Evolutionary conservation across 2,113 vertebrate genomes (phyloP).

Genomic region (Syngnathus typhle): DNA sequence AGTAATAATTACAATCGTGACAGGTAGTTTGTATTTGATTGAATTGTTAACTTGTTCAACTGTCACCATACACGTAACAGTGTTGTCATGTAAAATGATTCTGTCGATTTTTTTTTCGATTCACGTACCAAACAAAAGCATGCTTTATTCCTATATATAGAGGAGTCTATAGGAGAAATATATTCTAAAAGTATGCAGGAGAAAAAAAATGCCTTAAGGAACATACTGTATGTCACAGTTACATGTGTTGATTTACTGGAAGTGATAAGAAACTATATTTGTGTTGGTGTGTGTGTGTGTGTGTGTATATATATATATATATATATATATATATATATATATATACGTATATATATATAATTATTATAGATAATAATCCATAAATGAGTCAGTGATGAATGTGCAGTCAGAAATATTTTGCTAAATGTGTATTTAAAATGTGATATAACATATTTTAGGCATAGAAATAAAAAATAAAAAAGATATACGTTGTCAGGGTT

Average conservation of each 20-base stretch:
- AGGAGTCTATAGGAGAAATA: conserved; percentile 7
- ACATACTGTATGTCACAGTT: conserved; percentile 15
- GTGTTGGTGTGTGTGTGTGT: conserved; percentile 7
- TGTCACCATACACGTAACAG: not conserved
- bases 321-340: too few species aligned
- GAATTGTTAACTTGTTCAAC: not conserved
- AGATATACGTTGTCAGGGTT: not conserved
- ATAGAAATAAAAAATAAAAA: conserved; percentile 34
- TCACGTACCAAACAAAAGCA: not conserved
- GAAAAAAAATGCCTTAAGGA: conserved; percentile 12
- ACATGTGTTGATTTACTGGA: conserved; percentile 6
- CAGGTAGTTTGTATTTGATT: conserved; percentile 23
- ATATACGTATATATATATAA: too few species aligned
- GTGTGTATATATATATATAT: too few species aligned
- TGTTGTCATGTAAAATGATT: conserved; percentile 9
- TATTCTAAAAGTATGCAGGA: not conserved
- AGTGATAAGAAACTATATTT: conserved; percentile 22
- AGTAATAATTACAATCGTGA: not conserved
- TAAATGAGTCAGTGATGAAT: conserved; percentile 15
- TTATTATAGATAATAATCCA: too few species aligned
- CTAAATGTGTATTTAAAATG: not conserved
- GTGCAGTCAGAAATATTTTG: not conserved
- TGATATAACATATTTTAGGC: not conserved
- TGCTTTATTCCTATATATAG: conserved; percentile 31
- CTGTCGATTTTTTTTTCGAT: too few species aligned